Evolutionary conservation across 2,888 invertebrate genomes (phyloP).

Genomic region (Caradrina clavipalpis): DNA sequence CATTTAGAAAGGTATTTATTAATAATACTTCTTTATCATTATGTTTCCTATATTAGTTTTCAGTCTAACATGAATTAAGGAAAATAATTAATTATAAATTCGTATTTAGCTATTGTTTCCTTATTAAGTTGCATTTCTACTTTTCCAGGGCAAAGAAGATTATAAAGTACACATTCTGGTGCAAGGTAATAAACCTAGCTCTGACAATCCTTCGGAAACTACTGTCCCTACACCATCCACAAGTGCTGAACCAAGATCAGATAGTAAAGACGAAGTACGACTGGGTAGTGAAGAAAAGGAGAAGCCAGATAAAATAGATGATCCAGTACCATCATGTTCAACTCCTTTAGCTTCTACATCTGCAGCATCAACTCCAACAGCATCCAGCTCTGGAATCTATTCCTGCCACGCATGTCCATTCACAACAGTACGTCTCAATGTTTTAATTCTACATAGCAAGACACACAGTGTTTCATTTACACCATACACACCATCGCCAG

Average conservation of each 20-base stretch:
- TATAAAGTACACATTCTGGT: slow-evolving; percentile 93
- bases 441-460: slow-evolving; percentile 94
- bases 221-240: slow-evolving; percentile 63
- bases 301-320: slow-evolving; percentile 57
- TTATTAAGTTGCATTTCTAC: slow-evolving; percentile 33
- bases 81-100: no score
- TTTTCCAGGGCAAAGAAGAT: slow-evolving; percentile 86
- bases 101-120: background rate
- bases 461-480: slow-evolving; percentile 91
- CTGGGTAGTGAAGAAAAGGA: slow-evolving; percentile 44
- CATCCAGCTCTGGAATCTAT: slow-evolving; percentile 84
- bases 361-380: slow-evolving; percentile 67
- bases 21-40: background rate
- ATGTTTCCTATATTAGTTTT: background rate
- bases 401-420: slow-evolving; percentile 93
- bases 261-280: slow-evolving; percentile 37
- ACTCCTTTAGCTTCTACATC: slow-evolving; percentile 68
- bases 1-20: slow-evolving; percentile 76
- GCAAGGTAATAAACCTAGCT: slow-evolving; percentile 86
- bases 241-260: slow-evolving; percentile 53
- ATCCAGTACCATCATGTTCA: slow-evolving; percentile 58
- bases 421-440: slow-evolving; percentile 93
- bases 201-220: slow-evolving; percentile 67
- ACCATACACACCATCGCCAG: slow-evolving; percentile 85
- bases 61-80: background rate